phyloP scores from a whole-genome alignment of 2,888 invertebrate genomes.

The Fragum whitleyi region DNA sequence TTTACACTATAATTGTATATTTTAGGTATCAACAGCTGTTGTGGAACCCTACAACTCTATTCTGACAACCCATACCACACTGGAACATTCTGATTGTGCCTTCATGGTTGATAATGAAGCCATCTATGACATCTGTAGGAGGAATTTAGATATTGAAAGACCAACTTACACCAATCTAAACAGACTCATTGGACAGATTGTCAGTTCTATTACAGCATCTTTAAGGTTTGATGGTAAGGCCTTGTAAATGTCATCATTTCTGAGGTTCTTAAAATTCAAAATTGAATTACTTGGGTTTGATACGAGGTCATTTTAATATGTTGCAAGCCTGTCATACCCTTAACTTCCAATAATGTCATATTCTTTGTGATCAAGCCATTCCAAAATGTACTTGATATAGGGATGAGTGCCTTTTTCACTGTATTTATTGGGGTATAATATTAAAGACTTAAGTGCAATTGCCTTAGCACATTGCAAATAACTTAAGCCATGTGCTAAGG shows the following conservation, averaged over 20 bases:
- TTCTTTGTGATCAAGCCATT: too few species aligned
- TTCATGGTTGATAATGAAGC: constrained; percentile 97
- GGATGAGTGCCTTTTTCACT: too few species aligned
- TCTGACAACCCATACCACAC: constrained; percentile 86
- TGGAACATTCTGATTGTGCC: constrained; percentile 97
- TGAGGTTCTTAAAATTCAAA: neutral
- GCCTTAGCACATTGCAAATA: too few species aligned
- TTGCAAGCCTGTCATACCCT: neutral
- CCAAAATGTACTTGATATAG: too few species aligned
- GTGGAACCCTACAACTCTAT: constrained; percentile 55
- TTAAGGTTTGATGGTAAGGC: constrained; percentile 40
- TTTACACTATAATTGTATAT: neutral
- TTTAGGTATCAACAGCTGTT: constrained; percentile 48
- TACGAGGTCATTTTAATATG: neutral
- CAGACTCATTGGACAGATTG: constrained; percentile 96
- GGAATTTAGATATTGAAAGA: constrained; percentile 92
- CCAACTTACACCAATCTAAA: constrained; percentile 96
- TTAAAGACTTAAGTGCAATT: too few species aligned
- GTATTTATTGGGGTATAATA: too few species aligned
- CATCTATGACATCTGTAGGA: constrained; percentile 94
- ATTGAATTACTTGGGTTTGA: neutral
- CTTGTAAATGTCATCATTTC: neutral
- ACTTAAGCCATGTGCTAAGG: too few species aligned
- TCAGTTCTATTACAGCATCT: constrained; percentile 82
- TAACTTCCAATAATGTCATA: too few species aligned